A percentile compares a stretch with the other conserved stretches of the same genome.
Conservation (phyloP, 2,888 invertebrate genomes). For the Encarsia formosa region DNA sequence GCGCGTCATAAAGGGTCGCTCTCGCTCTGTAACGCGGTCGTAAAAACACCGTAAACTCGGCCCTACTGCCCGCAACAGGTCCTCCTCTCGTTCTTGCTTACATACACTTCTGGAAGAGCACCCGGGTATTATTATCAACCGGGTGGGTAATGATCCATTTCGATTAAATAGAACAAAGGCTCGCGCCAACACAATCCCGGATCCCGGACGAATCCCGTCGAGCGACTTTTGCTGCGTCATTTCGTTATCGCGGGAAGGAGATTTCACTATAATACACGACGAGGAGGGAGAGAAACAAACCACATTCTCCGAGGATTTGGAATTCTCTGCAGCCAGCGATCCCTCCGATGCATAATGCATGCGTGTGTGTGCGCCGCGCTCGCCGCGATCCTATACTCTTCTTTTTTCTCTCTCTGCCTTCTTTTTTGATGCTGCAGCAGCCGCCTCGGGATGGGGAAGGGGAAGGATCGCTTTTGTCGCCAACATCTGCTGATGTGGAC, state of each 20-base stretch:
- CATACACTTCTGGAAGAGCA: no score
- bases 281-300: neutral
- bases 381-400: neutral
- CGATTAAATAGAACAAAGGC: no score
- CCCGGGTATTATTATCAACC: no score
- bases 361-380: constrained; percentile 23
- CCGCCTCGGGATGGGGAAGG: no score
- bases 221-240: constrained; percentile 11
- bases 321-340: constrained; percentile 31
- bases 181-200: neutral
- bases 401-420: neutral
- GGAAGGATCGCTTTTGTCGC: no score
- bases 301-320: constrained; percentile 29
- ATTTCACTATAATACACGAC: neutral
- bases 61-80: constrained; percentile 53
- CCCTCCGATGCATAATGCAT: constrained; percentile 38
- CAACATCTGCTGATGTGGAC: no score
- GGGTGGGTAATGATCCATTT: no score
- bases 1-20: constrained; percentile 6
- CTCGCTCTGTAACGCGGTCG: constrained; percentile 41
- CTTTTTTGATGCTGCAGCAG: neutral
- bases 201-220: no score
- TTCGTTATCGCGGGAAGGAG: constrained; percentile 19
- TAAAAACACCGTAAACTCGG: constrained; percentile 53
- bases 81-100: no score